Evolutionary conservation across 2,797 vertebrate species (phyloP).

Genomic region (Delichon dasypus): DNA sequence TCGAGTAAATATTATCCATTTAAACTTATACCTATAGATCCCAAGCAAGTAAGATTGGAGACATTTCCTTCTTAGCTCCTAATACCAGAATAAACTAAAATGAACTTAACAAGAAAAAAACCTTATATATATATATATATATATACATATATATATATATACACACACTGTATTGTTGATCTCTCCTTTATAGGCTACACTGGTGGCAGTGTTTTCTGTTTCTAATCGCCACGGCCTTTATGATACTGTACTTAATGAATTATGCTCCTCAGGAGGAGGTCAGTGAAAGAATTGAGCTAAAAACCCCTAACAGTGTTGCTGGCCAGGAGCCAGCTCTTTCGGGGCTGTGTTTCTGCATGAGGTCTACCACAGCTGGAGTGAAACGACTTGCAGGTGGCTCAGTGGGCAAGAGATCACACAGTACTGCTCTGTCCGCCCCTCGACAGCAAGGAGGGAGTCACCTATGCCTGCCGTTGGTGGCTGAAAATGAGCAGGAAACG

Average conservation of each 20-base stretch:
- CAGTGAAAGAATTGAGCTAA: constrained; percentile 71
- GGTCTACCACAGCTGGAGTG: constrained; percentile 73
- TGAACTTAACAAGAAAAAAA: neutral
- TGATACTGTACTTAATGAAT: constrained; percentile 72
- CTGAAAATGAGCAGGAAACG: constrained; percentile 73
- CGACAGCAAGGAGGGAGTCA: constrained; percentile 69
- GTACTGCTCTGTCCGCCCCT: constrained; percentile 62
- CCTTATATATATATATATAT: too few relatives aligned
- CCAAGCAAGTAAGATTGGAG: neutral
- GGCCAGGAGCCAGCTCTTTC: constrained; percentile 64
- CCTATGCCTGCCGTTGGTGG: constrained; percentile 67
- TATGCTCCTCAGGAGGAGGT: constrained; percentile 70
- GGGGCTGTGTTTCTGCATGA: constrained; percentile 71
- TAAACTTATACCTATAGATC: neutral
- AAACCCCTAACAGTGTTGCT: constrained; percentile 67
- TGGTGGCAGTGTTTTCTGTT: constrained; percentile 62
- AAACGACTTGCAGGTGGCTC: constrained; percentile 77
- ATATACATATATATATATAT: rapidly evolving
- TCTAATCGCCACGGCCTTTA: constrained; percentile 61
- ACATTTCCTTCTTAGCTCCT: neutral
- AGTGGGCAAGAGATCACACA: constrained; percentile 74
- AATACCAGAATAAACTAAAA: constrained; percentile 7
- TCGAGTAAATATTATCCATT: constrained; percentile 52
- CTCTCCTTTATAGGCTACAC: constrained; percentile 29
- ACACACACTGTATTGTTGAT: neutral